Base-by-base conservation (phyloP, 2,797 vertebrate species). In the Acipenser oxyrinchus region DNA sequence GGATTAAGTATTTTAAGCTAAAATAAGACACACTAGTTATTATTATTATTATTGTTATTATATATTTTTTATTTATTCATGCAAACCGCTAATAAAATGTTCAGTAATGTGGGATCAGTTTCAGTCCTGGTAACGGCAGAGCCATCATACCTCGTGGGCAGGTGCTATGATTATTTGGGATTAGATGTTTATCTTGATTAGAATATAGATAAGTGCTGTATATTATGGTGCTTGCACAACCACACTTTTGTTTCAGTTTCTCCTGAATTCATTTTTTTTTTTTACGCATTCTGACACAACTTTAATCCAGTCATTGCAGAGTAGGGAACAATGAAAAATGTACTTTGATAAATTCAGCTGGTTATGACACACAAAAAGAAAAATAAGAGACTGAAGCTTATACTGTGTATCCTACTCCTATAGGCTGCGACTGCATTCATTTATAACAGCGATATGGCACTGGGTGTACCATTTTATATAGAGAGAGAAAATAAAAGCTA, bases 21-120 rank as follows among this genome's bases (percentile, higher is more conserved):
- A 10, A 57, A 67, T 50, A 64, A 49, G 64, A 51, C 49, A 70
- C 11, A 50, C 61, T 66, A 60, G 49, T 70, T 64, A 72, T 61
- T 10, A 18, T 70, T 60, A 61, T 70, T 67, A 23, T 52, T 59
- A 51, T 64, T 55, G 67, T 77, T 63, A 67, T n/a, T 15, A 53
- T 8, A 53, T 53, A 1, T 53, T 8, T 53, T n/a, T 8, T 53
- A 53, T 53, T 52, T 53, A 65, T 37, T n/a, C 6, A 37, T 58
- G 6, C 6, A 53, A 66, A 69, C 65, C 68, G 70, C 71, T 65
- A 70, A 65, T 65, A 64, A 63, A 50, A 68, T 65, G 62, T 65
- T 66, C 55, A 64, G 57, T 62, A 37, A 37, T 37, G 23, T 37
- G 23, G 23, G 23, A 2, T 37, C 23, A 37, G 3, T 37, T 37